Evolutionary conservation across 2,113 vertebrate genomes (phyloP), one percentile per base, ranked within the genome.

Genomic region (Ailuropoda melanoleuca): DNA sequence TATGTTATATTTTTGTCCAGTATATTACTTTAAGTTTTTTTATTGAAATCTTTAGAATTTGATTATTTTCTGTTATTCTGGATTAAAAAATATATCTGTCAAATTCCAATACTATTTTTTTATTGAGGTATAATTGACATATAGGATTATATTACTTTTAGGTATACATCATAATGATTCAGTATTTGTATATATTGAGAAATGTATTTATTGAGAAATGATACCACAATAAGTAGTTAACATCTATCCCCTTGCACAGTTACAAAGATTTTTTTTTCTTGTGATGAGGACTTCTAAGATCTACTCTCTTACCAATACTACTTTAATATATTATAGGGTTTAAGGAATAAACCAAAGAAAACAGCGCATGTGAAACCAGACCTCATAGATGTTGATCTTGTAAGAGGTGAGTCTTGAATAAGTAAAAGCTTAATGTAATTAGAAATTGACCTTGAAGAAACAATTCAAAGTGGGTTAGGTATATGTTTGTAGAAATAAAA

Each of bases 281-380:
- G 31, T 77, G 68, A 84, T 64, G 37, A 90, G 46, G 37, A 90
- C 66, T 83, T 95, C 70, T 83, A 89, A 90, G 46, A 84, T 77
- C n/a, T 46, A 75, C 21, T 84, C 3, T 75, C 12, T 90, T 83
- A 90, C 60, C 97, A 43, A 95, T 91, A 34, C 64, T 97, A 53
- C 97, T 98, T 68, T 92, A 87, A 98, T 97, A 77, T 92, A 24
- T 98, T 98, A 74, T 98, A 99, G 99, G 99, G 99, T 97, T 99
- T 99, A 98, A 99, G 99, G 98, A 99, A 99, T 99, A 99, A 99
- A 99, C 99, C 99, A 98, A 99, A 99, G 99, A 99, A 99, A 99
- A 99, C 99, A 0, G 99, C 99, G 78, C 99, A 99, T 66, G 99
- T 99, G 97, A 99, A 99, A 98, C 99, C 99, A 97, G 99, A 99